Evolutionary conservation across 2,113 vertebrate species (phyloP), one percentile per base, ranked within the genome.

Genomic region (Ophthalmolycus amberensis): DNA sequence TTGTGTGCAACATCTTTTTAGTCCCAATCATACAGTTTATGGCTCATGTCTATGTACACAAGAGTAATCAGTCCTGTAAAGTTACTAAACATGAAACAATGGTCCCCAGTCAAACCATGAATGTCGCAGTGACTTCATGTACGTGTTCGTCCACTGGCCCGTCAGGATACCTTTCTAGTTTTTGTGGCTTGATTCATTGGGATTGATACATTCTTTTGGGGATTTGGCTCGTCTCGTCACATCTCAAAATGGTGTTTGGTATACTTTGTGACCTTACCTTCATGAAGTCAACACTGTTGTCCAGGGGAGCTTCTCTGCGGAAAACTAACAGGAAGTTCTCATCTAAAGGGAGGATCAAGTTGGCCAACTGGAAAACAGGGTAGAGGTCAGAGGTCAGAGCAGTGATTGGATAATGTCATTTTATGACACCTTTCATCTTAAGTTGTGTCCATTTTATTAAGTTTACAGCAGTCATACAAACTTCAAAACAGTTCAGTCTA

Each of bases 281-380:
- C 96, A 99, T 99, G 72, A 99, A 99, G 80, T 99, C 97, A 60
- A 99, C 98, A 0, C 98, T 99, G 93, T 96, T 99, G 91, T 98
- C 97, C 94, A 99, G 89, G 54, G 95, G 95, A 42, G 96, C 94
- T 93, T 99, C 98, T 89, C 96, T 91, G 52, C 93, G 96, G 90
- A 99, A 99, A 74, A 99, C 82, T 77, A 99, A 93, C 67, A 99
- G 95, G 89, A 99, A 99, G 91, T 98, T 98, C 92, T 99, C 98
- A 67, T 98, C 97, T 67, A 97, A 96, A 0, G 97, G 96, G 56
- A 99, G 91, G 84, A 99, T 96, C 94, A 98, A 96, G 68, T 95
- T 94, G 79, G 98, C 97, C 93, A 99, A 92, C 98, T 99, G 82
- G 5, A 83, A 89, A 79, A 82, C 52, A 84, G 4, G 29, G 34